phyloP scores from a whole-genome alignment of 2,113 vertebrate species.

The Osmerus mordax region DNA sequence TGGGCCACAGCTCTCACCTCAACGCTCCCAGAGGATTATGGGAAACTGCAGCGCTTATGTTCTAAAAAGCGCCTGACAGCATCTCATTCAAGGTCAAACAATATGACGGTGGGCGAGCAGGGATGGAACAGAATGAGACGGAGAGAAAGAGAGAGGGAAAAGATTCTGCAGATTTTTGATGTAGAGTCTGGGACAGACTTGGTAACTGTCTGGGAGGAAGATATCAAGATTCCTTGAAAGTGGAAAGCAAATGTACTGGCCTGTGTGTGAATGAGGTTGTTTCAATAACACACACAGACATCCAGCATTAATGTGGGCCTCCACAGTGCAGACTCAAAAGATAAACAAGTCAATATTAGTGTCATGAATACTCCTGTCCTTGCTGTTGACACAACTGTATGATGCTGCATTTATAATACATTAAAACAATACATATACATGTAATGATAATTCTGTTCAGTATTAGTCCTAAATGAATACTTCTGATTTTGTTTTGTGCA shows the following conservation, averaged over 20 bases:
- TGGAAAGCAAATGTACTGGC: not conserved
- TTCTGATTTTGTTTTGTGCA: no score
- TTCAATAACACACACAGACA: conserved; percentile 40
- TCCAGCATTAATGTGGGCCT: no score
- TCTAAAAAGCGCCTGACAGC: conserved; percentile 74
- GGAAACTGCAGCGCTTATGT: conserved; percentile 74
- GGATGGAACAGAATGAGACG: conserved; percentile 3
- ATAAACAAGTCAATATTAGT: not conserved
- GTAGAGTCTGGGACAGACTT: conserved; percentile 38
- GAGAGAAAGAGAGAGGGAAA: conserved; percentile 40
- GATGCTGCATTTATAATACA: conserved; percentile 7
- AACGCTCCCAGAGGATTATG: conserved; percentile 70
- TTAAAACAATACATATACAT: not conserved
- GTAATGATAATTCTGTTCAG: no score
- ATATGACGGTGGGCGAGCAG: conserved; percentile 55
- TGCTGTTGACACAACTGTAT: not conserved
- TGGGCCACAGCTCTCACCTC: conserved; percentile 75
- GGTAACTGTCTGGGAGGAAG: conserved; percentile 33
- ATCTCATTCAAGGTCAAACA: conserved; percentile 77
- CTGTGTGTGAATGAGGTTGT: conserved; percentile 33
- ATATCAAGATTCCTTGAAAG: conserved; percentile 26
- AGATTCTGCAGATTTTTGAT: conserved; percentile 61
- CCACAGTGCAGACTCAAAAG: not conserved
- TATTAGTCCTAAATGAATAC: no score
- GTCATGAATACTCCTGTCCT: not conserved